These are phyloP conservation scores for Palythoa caribaeorum DNA, from an alignment of 92 coral and sea anemone genomes.

Conservation along the genomic window DNA sequence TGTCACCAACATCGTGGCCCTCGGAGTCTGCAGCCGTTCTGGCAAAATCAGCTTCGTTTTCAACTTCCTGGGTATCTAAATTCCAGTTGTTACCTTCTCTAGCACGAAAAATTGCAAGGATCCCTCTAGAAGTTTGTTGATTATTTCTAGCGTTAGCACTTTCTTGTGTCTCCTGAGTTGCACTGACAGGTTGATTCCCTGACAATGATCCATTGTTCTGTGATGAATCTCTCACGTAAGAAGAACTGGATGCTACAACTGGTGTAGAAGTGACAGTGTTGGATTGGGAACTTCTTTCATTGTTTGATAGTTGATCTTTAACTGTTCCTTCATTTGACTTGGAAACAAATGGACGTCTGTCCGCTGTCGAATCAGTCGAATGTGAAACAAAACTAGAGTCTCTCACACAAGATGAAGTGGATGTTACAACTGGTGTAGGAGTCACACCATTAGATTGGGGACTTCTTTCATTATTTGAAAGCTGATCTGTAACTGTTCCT, in stretches of 20 bases:
- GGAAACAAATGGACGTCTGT: neutral
- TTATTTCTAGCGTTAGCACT: neutral
- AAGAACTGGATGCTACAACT: neutral
- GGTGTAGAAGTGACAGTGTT: neutral
- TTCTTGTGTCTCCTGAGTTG: neutral
- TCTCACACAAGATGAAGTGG: neutral
- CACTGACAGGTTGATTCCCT: neutral
- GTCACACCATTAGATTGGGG: neutral
- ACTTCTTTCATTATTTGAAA: neutral
- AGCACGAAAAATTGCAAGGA: constrained; percentile 82
- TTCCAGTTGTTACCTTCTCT: constrained; percentile 79
- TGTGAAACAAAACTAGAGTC: neutral
- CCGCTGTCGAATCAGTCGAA: neutral
- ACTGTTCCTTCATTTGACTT: neutral
- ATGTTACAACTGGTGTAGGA: neutral
- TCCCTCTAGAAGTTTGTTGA: constrained; percentile 70
- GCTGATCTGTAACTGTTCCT: neutral
- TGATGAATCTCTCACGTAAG: neutral
- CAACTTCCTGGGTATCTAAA: constrained; percentile 70
- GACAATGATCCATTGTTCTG: neutral
- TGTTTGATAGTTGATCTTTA: neutral
- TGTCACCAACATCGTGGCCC: constrained; percentile 21
- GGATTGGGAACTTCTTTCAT: neutral
- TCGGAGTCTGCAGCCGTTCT: constrained; percentile 37
- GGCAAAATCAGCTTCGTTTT: constrained; percentile 56